Percentiles rank a stretch among this genome's conserved stretches.
Conservation (phyloP, 2,888 invertebrate species). For the Dicroscelio sp. region DNA sequence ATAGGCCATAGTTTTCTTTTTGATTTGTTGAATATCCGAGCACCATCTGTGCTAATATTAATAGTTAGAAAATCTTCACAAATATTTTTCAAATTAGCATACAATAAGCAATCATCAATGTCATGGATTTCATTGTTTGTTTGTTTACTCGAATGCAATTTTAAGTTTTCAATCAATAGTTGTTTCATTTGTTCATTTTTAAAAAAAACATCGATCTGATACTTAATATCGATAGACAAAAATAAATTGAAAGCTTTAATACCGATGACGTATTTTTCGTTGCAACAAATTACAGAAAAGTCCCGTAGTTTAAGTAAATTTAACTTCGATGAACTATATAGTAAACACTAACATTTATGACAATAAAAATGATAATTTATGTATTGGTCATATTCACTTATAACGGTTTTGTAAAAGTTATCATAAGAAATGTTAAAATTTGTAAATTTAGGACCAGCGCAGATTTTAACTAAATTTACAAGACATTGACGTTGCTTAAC, state of each 20-base stretch:
- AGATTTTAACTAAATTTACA: conserved; percentile 40
- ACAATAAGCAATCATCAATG: not conserved
- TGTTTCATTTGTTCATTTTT: conserved; percentile 2
- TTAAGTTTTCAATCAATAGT: conserved; percentile 5
- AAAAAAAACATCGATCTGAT: not conserved
- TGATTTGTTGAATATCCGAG: not conserved
- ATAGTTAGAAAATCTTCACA: not conserved
- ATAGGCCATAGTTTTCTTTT: not conserved
- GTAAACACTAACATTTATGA: not conserved
- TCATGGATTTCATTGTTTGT: not conserved
- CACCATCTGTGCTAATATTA: conserved; percentile 7
- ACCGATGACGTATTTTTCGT: not conserved
- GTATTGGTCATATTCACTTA: not conserved
- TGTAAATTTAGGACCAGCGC: conserved; percentile 33
- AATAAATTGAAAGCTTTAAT: not conserved
- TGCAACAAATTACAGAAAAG: not conserved
- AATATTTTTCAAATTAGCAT: not conserved
- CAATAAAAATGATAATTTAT: conserved; percentile 27
- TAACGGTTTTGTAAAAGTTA: conserved; percentile 1
- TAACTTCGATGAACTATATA: not conserved
- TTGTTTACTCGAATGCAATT: not conserved
- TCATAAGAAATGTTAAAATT: conserved; percentile 49
- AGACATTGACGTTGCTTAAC: conserved; percentile 4
- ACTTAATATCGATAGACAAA: not conserved
- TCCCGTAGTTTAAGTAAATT: not conserved